These are phyloP conservation scores for Apogon hyalosoma DNA, from an alignment of 2,797 vertebrate genomes.

Conservation along the genomic window DNA sequence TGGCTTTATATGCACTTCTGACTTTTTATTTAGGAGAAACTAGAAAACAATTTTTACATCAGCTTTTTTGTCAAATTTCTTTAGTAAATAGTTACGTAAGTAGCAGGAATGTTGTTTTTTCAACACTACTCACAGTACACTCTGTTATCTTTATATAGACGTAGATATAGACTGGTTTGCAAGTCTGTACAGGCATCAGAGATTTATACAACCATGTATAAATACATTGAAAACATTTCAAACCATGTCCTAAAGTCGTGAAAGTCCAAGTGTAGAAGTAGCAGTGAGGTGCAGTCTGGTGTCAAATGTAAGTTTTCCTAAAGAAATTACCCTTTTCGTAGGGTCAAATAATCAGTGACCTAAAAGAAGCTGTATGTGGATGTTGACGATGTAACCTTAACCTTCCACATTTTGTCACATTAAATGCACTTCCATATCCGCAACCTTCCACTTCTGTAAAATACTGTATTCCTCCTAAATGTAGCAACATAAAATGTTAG, in stretches of 20 bases:
- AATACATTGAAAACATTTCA: neutral
- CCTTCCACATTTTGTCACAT: conserved; percentile 7
- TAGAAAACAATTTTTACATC: too few species aligned
- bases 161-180: neutral
- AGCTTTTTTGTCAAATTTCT: too few species aligned
- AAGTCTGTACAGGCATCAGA: neutral
- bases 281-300: neutral
- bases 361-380: neutral
- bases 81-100: too few species aligned
- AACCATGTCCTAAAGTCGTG: too few species aligned
- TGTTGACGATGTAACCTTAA: neutral
- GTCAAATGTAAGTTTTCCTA: conserved; percentile 1
- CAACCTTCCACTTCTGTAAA: neutral
- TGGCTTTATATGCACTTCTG: too few species aligned
- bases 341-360: conserved; percentile 3
- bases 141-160: too few species aligned
- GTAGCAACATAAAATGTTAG: neutral
- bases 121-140: too few species aligned
- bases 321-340: neutral
- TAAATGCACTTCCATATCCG: conserved; percentile 10
- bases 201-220: neutral
- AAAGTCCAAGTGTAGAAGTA: neutral
- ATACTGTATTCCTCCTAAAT: neutral
- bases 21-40: too few species aligned
- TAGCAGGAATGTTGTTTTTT: too few species aligned